Evolutionary conservation across 1,140 invertebrate genomes (phyloP), one percentile per base, ranked within the genome.

Genomic region (Hirudo medicinalis): DNA sequence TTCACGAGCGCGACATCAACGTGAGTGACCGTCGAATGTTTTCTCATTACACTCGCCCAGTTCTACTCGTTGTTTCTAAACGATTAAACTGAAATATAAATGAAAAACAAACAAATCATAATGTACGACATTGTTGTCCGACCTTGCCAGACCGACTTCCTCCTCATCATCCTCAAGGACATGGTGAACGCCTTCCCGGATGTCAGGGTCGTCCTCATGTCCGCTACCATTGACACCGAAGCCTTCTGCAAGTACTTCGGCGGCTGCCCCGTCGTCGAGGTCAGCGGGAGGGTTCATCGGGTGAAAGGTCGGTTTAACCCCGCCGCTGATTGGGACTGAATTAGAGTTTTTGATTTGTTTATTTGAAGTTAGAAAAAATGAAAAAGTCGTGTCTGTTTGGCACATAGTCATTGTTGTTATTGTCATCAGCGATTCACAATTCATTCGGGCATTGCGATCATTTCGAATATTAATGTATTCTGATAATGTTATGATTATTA

Each of bases 1-100:
- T 88, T 53, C 89, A 90, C 77, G 88, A 90, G 77, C 78, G 89
- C 72, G 86, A 85, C 73, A 77, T 81, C 22, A 82, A 82, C 76
- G 80, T 82, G 77, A 78, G 80, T 36, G 32, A 36, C 32, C 6
- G 32, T 36, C 32, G 32, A 36, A 36, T 6, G 32, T 36, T 36
- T 6, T n/a, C n/a, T n/a, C n/a, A n/a, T n/a, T n/a, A n/a, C n/a
- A n/a, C n/a, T n/a, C n/a, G n/a, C 6, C 32, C 32, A 36, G 32
- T 36, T n/a, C n/a, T 6, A 36, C 32, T 36, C 32, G 32, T 36
- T 36, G 6, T 36, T 36, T 3, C 2, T 36, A 36, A 36, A 36
- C 32, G n/a, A 36, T 36, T n/a, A 20, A 57, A 57, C 54, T 5
- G 54, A 20, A 57, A 57, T 25, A n/a, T n/a, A n/a, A n/a, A n/a